Percentiles rank a stretch among this genome's conserved stretches.
phyloP scores from a whole-genome alignment of 2,888 invertebrate genomes.

The Mythimna albipuncta region DNA sequence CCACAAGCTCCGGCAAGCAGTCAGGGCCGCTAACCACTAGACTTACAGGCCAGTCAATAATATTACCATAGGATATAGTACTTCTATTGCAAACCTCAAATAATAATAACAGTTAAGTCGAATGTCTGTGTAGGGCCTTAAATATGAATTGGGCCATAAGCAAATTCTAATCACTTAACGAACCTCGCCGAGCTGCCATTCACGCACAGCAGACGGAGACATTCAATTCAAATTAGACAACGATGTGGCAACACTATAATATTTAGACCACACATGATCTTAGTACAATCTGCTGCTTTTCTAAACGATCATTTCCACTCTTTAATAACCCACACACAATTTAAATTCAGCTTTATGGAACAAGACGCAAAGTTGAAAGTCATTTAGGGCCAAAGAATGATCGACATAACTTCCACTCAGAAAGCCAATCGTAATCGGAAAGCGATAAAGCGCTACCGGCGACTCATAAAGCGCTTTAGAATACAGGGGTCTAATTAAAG shows the following conservation, averaged over 20 bases:
- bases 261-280: conserved; percentile 48
- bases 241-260: conserved; percentile 22
- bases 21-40: too few relatives aligned
- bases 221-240: conserved; percentile 51
- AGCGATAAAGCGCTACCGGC: conserved; percentile 66
- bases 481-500: conserved; percentile 67
- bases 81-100: background rate
- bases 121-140: background rate
- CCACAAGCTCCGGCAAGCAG: too few relatives aligned
- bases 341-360: conserved; percentile 10
- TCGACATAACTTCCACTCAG: conserved; percentile 44
- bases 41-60: too few relatives aligned
- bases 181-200: conserved; percentile 10
- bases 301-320: conserved; percentile 23
- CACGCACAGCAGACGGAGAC: conserved; percentile 12
- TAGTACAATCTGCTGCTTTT: conserved; percentile 31
- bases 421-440: conserved; percentile 64
- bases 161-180: conserved; percentile 35
- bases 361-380: conserved; percentile 21
- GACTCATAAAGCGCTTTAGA: conserved; percentile 59
- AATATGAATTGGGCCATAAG: conserved; percentile 22
- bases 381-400: conserved; percentile 28
- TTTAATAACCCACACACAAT: conserved; percentile 3
- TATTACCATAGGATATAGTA: background rate
- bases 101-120: background rate